Percentiles rank a stretch among this genome's conserved stretches.
These are phyloP conservation scores for Laticauda laticaudata DNA, from an alignment of 2,113 vertebrate species.

Conservation along the genomic window DNA sequence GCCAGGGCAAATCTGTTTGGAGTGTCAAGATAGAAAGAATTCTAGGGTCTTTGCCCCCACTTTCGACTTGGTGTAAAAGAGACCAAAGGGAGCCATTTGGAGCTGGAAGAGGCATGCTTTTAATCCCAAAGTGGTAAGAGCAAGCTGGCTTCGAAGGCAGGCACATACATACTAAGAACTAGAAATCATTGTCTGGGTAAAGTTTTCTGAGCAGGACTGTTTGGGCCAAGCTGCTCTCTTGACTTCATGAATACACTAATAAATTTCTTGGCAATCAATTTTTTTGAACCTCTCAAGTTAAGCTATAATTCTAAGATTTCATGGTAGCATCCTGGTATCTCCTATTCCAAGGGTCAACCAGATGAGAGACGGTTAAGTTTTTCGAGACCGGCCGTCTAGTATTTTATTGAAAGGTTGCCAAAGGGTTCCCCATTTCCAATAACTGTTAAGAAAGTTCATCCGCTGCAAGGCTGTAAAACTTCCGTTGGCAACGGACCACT, in stretches of 20 bases:
- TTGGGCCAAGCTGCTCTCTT: background rate
- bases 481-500: background rate
- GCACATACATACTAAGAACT: background rate
- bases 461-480: background rate
- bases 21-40: background rate
- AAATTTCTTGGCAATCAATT: background rate
- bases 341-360: background rate
- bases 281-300: background rate
- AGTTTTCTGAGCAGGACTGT: background rate
- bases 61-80: background rate
- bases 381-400: background rate
- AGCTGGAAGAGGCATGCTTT: constrained; percentile 3
- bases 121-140: constrained; percentile 15
- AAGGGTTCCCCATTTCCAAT: background rate
- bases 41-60: background rate
- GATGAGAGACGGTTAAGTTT: background rate
- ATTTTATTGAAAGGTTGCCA: background rate
- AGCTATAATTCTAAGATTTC: background rate
- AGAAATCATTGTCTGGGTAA: background rate
- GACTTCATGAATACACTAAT: background rate
- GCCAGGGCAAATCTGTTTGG: background rate
- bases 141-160: background rate
- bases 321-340: background rate
- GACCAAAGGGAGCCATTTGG: background rate
- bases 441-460: background rate